Evolutionary conservation across 2,113 vertebrate genomes (phyloP).

Genomic region (Apodemus speciosus): DNA sequence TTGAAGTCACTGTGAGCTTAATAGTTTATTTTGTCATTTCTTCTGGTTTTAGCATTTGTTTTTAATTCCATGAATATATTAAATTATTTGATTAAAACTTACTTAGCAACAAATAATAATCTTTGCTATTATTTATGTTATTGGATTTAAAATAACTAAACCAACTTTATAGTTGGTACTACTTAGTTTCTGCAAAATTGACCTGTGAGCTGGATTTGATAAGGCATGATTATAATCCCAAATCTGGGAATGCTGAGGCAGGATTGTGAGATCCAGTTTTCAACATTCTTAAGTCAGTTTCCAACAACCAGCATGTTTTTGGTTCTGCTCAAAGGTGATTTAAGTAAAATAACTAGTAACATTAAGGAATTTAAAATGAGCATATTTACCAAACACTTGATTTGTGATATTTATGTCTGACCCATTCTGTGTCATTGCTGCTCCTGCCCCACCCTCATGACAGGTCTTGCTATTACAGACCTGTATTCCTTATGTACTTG

Average conservation of each 20-base stretch:
- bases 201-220: background rate
- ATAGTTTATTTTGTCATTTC: constrained; percentile 11
- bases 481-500: background rate
- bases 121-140: background rate
- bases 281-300: background rate
- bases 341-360: constrained; percentile 6
- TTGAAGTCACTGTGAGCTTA: constrained; percentile 41
- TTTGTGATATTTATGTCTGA: background rate
- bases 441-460: background rate
- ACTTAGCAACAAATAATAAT: background rate
- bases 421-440: background rate
- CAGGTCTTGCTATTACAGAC: background rate
- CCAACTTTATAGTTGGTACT: background rate
- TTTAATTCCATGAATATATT: background rate
- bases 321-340: background rate
- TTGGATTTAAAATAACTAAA: background rate
- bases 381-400: constrained; percentile 5
- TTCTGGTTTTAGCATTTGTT: constrained; percentile 39
- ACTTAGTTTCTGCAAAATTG: background rate
- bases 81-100: constrained; percentile 13
- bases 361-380: constrained; percentile 31
- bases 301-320: background rate
- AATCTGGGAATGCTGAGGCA: background rate
- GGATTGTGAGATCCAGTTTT: background rate
- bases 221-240: background rate